A percentile compares a stretch with the other conserved stretches of the same genome.
These are phyloP conservation scores for Tribolium freemani DNA, from an alignment of 2,888 invertebrate genomes.

Conservation along the genomic window DNA sequence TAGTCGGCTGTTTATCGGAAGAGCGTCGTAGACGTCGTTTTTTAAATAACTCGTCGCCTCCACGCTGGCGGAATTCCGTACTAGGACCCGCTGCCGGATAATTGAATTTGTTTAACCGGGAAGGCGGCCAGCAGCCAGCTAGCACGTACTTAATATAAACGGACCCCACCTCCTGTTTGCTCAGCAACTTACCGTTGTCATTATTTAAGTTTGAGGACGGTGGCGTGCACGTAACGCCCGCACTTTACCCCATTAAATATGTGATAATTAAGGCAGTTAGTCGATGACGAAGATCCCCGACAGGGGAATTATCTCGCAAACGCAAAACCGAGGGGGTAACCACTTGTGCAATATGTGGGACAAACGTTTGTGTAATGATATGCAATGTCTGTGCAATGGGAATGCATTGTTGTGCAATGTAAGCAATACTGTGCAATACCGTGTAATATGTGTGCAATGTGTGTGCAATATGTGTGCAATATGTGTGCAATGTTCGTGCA, in stretches of 20 bases:
- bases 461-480: too few relatives aligned
- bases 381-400: too few relatives aligned
- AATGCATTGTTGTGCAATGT: too few relatives aligned
- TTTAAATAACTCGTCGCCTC: constrained; percentile 17
- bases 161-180: constrained; percentile 36
- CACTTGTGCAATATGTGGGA: too few relatives aligned
- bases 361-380: too few relatives aligned
- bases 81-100: constrained; percentile 13
- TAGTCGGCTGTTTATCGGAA: constrained; percentile 18
- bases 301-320: constrained; percentile 37
- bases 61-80: constrained; percentile 2
- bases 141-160: constrained; percentile 36
- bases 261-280: constrained; percentile 41
- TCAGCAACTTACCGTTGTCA: constrained; percentile 42
- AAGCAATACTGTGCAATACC: too few relatives aligned
- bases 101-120: constrained; percentile 39
- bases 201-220: constrained; percentile 45
- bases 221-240: constrained; percentile 32
- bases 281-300: constrained; percentile 33
- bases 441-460: too few relatives aligned
- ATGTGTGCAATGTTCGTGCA: too few relatives aligned
- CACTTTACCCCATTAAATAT: constrained; percentile 40
- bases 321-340: too few relatives aligned
- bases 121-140: constrained; percentile 23
- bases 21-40: not conserved